Evolutionary conservation across 2,113 vertebrate species (phyloP).

Genomic region (Dipodomys stephensi): DNA sequence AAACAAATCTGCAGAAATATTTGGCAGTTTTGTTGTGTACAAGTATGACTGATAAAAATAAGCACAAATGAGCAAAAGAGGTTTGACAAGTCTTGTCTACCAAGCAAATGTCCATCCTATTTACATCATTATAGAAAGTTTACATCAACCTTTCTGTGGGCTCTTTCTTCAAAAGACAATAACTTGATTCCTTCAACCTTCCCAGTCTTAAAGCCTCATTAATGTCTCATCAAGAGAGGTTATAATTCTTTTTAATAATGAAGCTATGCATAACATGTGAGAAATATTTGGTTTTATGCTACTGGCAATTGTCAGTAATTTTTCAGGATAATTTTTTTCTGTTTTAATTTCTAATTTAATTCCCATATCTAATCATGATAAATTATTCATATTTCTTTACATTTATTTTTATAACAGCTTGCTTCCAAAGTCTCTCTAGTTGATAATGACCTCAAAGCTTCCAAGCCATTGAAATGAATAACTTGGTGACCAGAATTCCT

Average conservation of each 20-base stretch:
- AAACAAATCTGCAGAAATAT: not conserved
- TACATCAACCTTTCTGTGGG: not conserved
- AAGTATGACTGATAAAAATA: not conserved
- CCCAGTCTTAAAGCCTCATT: not conserved
- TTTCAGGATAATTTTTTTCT: not conserved
- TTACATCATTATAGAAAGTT: not conserved
- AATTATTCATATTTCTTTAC: not conserved
- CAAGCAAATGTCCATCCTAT: not conserved
- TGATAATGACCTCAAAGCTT: not conserved
- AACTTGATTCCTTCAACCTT: not conserved
- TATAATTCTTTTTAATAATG: not conserved
- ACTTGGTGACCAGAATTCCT: not conserved
- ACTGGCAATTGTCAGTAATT: not conserved
- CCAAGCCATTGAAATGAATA: not conserved
- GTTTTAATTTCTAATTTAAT: conserved; percentile 22
- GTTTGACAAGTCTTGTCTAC: not conserved
- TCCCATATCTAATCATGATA: not conserved
- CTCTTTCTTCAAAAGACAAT: not conserved
- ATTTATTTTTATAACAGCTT: conserved; percentile 1
- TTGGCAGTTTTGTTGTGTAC: not conserved
- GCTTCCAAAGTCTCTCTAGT: not conserved
- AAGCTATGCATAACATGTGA: not conserved
- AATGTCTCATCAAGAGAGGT: not conserved
- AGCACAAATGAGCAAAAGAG: not conserved
- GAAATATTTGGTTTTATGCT: not conserved